Evolutionary conservation across 2,888 invertebrate species (phyloP), one percentile per base, ranked within the genome.

Genomic region (Epiblema foenella): DNA sequence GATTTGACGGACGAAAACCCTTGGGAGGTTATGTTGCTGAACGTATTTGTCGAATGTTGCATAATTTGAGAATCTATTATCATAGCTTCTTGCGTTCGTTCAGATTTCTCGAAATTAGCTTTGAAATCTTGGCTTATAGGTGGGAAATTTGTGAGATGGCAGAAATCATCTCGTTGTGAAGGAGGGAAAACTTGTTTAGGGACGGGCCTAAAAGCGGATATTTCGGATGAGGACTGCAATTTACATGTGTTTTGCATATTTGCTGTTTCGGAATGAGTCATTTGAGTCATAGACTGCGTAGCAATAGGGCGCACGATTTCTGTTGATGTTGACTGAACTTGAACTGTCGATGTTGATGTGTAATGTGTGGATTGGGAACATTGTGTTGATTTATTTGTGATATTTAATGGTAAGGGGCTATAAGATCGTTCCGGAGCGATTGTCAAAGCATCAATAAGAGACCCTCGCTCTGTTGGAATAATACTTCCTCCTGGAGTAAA

Each of bases 371-470:
- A 46, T 42, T 60, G 60, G 39, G 24, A 46, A 60, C 60, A 46
- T 17, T 60, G 46, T 10, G 46, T 83, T 39, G 86, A 79, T 77
- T 88, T 81, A 78, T 81, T 91, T 78, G 94, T 81, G 68, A 85
- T 91, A 83, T 94, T 89, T 75, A 90, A 84, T 71, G 92, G 89
- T 39, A 95, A 82, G 33, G 95, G 95, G 69, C 94, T 94, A 77
- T 94, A 95, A 4, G 95, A 93, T 56, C 95, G 88, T 58, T 95
- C 95, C 11, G 96, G 94, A 33, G 96, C 96, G 72, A 95, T 94
- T 33, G 95, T 94, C 57, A 96, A 84, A 18, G 96, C 96, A 73
- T 94, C 94, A 73, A 85, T 86, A 74, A 95, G 87, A 59, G 92
- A 94, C 2, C 94, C 90, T 77, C 94, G 91, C 79, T 93, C 92